phyloP scores from a whole-genome alignment of 1,140 invertebrate genomes.

The Zaprionus africanus region DNA sequence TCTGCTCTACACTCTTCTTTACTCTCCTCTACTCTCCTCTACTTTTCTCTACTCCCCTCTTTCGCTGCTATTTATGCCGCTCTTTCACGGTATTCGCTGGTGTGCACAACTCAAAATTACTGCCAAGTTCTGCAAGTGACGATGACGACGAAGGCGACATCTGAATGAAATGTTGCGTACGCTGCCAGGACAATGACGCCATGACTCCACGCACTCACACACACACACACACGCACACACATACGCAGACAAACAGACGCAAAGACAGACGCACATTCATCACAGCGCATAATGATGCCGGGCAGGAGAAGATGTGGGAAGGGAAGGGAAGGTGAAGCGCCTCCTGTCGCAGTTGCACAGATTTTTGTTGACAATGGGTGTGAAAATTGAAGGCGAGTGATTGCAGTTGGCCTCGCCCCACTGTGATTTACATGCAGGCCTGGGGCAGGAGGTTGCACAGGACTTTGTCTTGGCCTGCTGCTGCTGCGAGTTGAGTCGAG shows the following conservation, averaged over 20 bases:
- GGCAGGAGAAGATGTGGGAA: background rate
- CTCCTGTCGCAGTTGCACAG: constrained; percentile 60
- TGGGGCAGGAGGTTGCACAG: constrained; percentile 12
- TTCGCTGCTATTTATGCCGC: background rate
- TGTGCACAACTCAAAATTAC: constrained; percentile 73
- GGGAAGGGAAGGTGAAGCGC: background rate
- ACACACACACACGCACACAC: constrained; percentile 3
- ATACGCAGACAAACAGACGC: constrained; percentile 1
- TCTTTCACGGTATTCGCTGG: constrained; percentile 38
- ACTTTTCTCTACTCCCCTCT: background rate
- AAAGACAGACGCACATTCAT: constrained; percentile 56
- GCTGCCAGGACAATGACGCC: constrained; percentile 68
- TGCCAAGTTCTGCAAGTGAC: constrained; percentile 80
- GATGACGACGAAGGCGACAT: constrained; percentile 51
- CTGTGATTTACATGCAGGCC: constrained; percentile 44
- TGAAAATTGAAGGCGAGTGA: constrained; percentile 82
- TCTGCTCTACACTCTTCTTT: too few relatives aligned
- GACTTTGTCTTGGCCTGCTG: constrained; percentile 37
- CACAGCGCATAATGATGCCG: constrained; percentile 67
- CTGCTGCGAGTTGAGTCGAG: background rate
- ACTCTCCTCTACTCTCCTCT: background rate
- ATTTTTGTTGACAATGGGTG: constrained; percentile 82
- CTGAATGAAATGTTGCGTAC: constrained; percentile 55
- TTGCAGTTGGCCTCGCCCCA: constrained; percentile 62
- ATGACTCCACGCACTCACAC: constrained; percentile 49